Evolutionary conservation across 35 echinoderm and acorn worm genomes (phyloP), one percentile per base, ranked within the genome.

Genomic region (Holothuria glaberrima): DNA sequence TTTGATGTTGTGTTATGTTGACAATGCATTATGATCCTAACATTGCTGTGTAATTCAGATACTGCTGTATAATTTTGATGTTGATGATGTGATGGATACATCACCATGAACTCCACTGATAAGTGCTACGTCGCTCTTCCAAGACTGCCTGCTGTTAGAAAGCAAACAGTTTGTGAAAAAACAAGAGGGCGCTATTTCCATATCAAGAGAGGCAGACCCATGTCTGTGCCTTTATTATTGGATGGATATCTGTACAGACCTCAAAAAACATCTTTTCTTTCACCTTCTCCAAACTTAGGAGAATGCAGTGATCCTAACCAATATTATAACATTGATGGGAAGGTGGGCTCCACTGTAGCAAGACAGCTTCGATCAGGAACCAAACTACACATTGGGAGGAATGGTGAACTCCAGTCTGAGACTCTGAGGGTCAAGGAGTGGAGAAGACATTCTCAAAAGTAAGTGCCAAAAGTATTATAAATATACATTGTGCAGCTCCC

Each of bases 271-370:
- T 36, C 27, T 2, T 72, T 50, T 30, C 29, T 30, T 57, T 1
- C 71, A 58, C 30, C 21, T 76, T 46, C 41, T 34, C 79, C 28
- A 19, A 21, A 20, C 48, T 46, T 30, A 95, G 90, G 91, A 36
- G 59, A 90, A 57, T 63, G 48, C 6, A 36, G 58, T 21, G 58
- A 78, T 76, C 48, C 72, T 35, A 86, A 91, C 59, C 89, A 94
- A 33, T 94, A 61, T 52, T 97, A 97, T 80, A 97, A 92, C 27
- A 94, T 97, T 46, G 95, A 97, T 72, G 87, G 92, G 5, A 72
- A 80, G 14, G 82, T 97, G 18, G 95, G 95, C 33, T 90, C 80
- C 50, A 70, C 64, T 21, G 92, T 97, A 5, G 92, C 88, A 16
- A 89, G 44, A 22, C 95, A 97, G 70, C 89, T 97, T 6, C 82